Evolutionary conservation across 2,113 vertebrate species (phyloP), one percentile per base, ranked within the genome.

Genomic region (Nothocercus nigrocapillus): DNA sequence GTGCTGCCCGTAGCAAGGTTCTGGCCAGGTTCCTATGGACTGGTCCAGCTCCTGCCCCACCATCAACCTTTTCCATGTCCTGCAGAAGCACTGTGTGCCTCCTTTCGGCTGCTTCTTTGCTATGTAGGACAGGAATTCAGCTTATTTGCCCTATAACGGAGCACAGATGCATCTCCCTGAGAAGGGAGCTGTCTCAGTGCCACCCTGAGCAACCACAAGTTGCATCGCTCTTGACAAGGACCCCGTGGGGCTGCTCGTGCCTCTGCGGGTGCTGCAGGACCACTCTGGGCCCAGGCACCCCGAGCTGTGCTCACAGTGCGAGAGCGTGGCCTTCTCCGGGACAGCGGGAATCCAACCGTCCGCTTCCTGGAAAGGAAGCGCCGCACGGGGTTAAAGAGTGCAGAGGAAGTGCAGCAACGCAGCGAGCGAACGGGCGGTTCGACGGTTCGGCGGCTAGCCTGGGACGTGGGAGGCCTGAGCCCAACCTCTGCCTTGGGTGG

Each of bases 311-410:
- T 80, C 1, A 1, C 27, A 1, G 1, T 27, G 25, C 61, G 51
- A 67, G 40, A 89, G 19, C 1, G 3, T 68, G 58, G 51, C 70
- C 91, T 94, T 95, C 75, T 72, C 80, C 0, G 0, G 94, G 82
- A 91, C 49, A 79, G 72, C 0, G 0, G 75, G 67, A 91, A 91
- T 94, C 63, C 75, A 80, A 36, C 2, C 3, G 18, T 1, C 5
- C 53, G 54, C 25, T 85, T 87, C 92, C 92, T 80, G 75, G 78
- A 91, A 93, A 93, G 85, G 53, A 93, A 73, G 75, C 18, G 66
- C 58, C 0, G 0, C 18, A 2, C 1, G 7, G 68, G 51, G 61
- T 32, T 67, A 54, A 34, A 11, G 72, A 54, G 69, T 82, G 86
- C 93, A 79, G 69, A 88, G 77, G 73, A 82, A 93, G 75, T 18